Evolutionary conservation across 2,113 vertebrate species (phyloP).

Genomic region (Empidonax alnorum): DNA sequence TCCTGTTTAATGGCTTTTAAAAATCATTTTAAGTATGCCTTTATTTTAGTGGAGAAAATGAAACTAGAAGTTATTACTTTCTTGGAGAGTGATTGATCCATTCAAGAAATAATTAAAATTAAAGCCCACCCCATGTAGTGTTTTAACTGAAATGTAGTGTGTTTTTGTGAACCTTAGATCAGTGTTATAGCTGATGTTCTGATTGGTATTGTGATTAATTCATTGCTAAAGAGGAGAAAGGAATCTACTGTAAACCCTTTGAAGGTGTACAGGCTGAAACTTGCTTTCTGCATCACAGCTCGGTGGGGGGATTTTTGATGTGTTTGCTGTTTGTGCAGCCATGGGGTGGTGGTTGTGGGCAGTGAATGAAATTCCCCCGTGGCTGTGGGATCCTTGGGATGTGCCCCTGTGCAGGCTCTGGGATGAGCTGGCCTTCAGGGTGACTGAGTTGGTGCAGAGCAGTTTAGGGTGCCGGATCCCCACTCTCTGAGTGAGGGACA

Average conservation of each 20-base stretch:
- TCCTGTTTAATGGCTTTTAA: background rate
- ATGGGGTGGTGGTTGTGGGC: background rate
- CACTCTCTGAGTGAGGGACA: fast-evolving
- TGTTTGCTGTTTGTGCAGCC: constrained; percentile 8
- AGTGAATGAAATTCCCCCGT: background rate
- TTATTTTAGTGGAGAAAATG: background rate
- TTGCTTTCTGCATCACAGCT: background rate
- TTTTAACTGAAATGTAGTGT: background rate
- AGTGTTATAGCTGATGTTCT: background rate
- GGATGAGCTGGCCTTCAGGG: background rate
- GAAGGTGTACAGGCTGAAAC: background rate
- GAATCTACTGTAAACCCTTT: background rate
- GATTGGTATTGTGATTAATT: background rate
- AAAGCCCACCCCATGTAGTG: background rate
- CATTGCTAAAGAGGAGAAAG: background rate
- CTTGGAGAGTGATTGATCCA: background rate
- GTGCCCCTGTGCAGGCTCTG: background rate
- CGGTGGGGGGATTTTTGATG: background rate
- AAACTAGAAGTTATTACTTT: background rate
- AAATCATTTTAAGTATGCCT: background rate
- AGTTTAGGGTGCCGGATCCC: fast-evolving
- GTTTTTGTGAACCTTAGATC: background rate
- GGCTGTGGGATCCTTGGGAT: background rate
- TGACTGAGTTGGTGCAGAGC: fast-evolving
- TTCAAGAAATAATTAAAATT: background rate